Base-by-base conservation (phyloP, 2,113 vertebrate genomes). In the Dasyornis broadbenti region DNA sequence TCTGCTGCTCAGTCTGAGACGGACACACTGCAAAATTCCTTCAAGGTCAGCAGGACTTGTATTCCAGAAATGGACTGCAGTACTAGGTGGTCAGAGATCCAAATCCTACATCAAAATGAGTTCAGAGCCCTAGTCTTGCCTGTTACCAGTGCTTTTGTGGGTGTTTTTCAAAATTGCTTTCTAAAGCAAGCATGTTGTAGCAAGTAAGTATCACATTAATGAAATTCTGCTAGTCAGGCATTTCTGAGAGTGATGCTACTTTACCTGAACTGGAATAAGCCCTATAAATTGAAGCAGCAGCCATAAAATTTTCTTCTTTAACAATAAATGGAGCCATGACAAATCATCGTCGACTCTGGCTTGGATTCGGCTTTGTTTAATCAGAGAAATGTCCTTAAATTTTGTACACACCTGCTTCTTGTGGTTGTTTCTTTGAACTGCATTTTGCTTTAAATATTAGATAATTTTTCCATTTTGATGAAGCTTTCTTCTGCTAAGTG, bases 231-330 rank as follows among this genome's bases (percentile, higher is more conserved):
- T 66, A 75, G n/a, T 89, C 86, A 78, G 60, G 78, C 16, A 89
- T 61, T 96, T 93, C 69, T 89, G 79, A 77, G 40, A 68, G 68
- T 0, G 0, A 47, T 54, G 61, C 70, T 87, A 31, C 72, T 83
- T 89, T 89, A 89, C 73, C 60, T 53, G n/a, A 86, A 92, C 59
- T 68, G 61, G 68, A 83, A 89, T 60, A 91, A 95, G 86, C 35
- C 28, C 76, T 52, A 49, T 45, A 80, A 79, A 90, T 28, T 11
- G 28, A 91, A 84, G 17, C 40, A 75, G 84, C 90, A 94, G 64
- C 64, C 92, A 10, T 56, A 88, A 72, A 37, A 90, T 75, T 86
- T 93, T 92, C 33, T 82, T 92, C 44, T 81, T 68, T 72, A 81
- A 88, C 42, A 94, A 73, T 42, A 82, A 94, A 65, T 49, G 27